These are phyloP conservation scores for Nycticebus coucang DNA, from an alignment of 2,113 vertebrate species.

Conservation along the genomic window DNA sequence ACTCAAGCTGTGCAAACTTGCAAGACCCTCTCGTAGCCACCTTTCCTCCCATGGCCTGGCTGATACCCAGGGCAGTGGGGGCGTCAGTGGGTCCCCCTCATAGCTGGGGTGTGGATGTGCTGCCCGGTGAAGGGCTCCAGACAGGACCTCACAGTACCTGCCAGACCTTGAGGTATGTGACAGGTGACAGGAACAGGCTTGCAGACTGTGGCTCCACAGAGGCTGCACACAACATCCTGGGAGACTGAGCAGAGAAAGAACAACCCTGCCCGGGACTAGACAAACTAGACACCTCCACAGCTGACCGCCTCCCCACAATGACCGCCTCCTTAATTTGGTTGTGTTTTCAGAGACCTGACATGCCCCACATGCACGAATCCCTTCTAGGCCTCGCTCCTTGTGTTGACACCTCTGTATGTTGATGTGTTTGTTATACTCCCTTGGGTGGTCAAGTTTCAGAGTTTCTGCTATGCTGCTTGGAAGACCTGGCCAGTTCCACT, in stretches of 20 bases:
- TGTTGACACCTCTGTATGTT: too few species aligned
- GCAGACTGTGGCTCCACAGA: background rate
- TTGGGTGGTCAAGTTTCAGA: too few species aligned
- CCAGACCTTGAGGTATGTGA: fast-evolving
- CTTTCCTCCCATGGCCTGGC: background rate
- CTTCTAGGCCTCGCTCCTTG: too few species aligned
- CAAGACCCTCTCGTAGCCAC: background rate
- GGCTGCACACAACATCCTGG: background rate
- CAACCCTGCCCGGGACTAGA: background rate
- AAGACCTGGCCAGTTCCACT: background rate
- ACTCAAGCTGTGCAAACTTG: fast-evolving
- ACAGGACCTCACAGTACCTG: fast-evolving
- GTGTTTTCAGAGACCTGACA: too few species aligned
- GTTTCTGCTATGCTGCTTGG: background rate
- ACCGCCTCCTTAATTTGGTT: too few species aligned
- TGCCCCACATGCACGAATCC: too few species aligned
- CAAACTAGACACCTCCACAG: background rate
- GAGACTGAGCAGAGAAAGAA: background rate
- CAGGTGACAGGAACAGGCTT: background rate
- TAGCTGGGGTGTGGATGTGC: fast-evolving
- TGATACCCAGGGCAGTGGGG: background rate
- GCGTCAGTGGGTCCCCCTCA: fast-evolving
- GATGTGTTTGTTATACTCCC: too few species aligned
- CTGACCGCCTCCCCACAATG: too few species aligned
- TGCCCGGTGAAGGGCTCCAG: fast-evolving